phyloP scores from a whole-genome alignment of 2,888 invertebrate species.

The Peribatodes rhomboidaria region DNA sequence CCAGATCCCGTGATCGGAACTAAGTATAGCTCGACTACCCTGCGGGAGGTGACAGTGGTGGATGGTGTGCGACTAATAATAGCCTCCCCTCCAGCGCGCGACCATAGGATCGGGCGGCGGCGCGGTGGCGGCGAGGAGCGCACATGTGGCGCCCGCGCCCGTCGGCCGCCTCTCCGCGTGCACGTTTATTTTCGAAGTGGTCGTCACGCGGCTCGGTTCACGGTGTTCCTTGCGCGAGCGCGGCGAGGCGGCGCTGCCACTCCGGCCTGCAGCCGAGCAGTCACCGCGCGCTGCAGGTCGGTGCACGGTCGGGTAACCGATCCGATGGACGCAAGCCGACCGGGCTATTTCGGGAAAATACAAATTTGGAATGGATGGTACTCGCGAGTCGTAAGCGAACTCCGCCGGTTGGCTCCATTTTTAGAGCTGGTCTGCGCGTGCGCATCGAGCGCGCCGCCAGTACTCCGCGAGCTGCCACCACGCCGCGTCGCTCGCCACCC shows the following conservation, averaged over 20 bases:
- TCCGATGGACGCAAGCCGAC: slow-evolving; percentile 85
- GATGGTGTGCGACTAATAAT: slow-evolving; percentile 84
- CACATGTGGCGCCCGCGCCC: slow-evolving; percentile 80
- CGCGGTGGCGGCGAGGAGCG: slow-evolving; percentile 57
- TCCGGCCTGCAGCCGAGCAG: slow-evolving; percentile 64
- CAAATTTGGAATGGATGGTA: slow-evolving; percentile 91
- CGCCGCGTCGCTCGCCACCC: slow-evolving; percentile 81
- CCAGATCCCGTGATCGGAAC: slow-evolving; percentile 81
- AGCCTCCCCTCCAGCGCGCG: slow-evolving; percentile 84
- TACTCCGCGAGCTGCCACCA: slow-evolving; percentile 80
- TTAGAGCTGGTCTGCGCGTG: slow-evolving; percentile 86
- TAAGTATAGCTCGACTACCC: slow-evolving; percentile 85
- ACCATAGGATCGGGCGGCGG: slow-evolving; percentile 66
- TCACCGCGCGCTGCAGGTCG: slow-evolving; percentile 77
- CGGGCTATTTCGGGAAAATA: slow-evolving; percentile 92
- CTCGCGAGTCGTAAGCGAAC: slow-evolving; percentile 84
- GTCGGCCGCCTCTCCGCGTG: slow-evolving; percentile 65
- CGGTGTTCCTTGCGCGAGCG: slow-evolving; percentile 74
- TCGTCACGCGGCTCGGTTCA: slow-evolving; percentile 84
- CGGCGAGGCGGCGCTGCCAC: slow-evolving; percentile 56
- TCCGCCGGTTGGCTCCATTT: slow-evolving; percentile 85
- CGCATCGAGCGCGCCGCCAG: slow-evolving; percentile 81
- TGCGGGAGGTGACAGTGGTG: slow-evolving; percentile 86
- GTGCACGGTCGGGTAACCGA: slow-evolving; percentile 85
- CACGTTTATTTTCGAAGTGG: slow-evolving; percentile 83